Evolutionary conservation across 2,888 invertebrate genomes (phyloP).

Genomic region (Atrina japonica): DNA sequence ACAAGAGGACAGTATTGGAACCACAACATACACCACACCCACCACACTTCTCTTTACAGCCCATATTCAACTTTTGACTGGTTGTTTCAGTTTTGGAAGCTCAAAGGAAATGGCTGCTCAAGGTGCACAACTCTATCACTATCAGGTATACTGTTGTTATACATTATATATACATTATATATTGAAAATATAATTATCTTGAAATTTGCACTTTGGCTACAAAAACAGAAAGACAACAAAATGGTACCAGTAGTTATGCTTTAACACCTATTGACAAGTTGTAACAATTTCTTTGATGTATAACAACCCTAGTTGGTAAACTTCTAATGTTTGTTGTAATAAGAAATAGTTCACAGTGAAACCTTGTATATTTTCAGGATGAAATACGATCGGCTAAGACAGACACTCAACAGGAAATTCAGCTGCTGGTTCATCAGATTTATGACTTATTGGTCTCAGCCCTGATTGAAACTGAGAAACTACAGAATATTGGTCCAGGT

Average conservation of each 20-base stretch:
- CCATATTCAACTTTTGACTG: conserved; percentile 83
- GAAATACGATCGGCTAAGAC: conserved; percentile 83
- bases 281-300: no score
- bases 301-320: no score
- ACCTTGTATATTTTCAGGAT: conserved; percentile 81
- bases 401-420: conserved; percentile 83
- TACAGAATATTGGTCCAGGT: conserved; percentile 49
- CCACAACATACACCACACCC: no score
- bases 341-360: no score
- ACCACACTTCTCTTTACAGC: conserved; percentile 79
- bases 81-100: conserved; percentile 82
- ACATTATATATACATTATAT: no score
- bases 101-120: conserved; percentile 37
- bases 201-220: no score
- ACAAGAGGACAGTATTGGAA: conserved; percentile 18
- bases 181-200: no score
- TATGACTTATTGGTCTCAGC: conserved; percentile 83
- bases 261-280: no score
- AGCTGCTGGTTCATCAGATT: conserved; percentile 83
- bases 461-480: conserved; percentile 74
- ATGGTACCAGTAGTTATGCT: no score
- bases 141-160: conserved; percentile 79
- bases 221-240: no score
- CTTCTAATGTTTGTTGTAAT: no score
- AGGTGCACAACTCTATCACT: conserved; percentile 82